These are phyloP conservation scores for Philonicus albiceps DNA, from an alignment of 2,888 invertebrate species.

Conservation along the genomic window DNA sequence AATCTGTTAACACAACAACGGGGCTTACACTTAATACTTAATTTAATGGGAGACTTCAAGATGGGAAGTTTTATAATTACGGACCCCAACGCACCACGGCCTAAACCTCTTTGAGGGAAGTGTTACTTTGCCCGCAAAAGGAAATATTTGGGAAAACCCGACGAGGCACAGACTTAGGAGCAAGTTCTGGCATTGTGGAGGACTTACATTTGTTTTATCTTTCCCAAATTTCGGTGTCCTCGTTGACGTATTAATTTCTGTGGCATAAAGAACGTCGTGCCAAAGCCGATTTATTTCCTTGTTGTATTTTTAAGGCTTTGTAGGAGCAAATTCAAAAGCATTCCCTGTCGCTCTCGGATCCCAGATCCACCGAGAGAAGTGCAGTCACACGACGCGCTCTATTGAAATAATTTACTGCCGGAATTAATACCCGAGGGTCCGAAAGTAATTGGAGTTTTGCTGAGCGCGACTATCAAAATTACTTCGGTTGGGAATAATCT, in stretches of 20 bases:
- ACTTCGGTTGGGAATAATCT: neutral
- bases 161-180: neutral
- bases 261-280: neutral
- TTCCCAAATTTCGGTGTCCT: neutral
- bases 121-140: neutral
- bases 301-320: neutral
- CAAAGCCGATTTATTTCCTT: neutral
- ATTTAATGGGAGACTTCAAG: neutral
- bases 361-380: neutral
- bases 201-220: neutral
- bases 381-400: neutral
- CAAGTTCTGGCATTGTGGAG: neutral
- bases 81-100: neutral
- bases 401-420: neutral
- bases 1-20: neutral
- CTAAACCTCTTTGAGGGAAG: neutral
- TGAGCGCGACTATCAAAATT: neutral
- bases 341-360: neutral
- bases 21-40: neutral
- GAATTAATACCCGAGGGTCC: neutral
- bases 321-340: neutral
- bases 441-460: neutral
- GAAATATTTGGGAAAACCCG: neutral
- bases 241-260: neutral
- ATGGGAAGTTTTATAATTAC: neutral